These are phyloP conservation scores for Polypterus bichir DNA, from an alignment of 2,113 vertebrate species.

Conservation along the genomic window DNA sequence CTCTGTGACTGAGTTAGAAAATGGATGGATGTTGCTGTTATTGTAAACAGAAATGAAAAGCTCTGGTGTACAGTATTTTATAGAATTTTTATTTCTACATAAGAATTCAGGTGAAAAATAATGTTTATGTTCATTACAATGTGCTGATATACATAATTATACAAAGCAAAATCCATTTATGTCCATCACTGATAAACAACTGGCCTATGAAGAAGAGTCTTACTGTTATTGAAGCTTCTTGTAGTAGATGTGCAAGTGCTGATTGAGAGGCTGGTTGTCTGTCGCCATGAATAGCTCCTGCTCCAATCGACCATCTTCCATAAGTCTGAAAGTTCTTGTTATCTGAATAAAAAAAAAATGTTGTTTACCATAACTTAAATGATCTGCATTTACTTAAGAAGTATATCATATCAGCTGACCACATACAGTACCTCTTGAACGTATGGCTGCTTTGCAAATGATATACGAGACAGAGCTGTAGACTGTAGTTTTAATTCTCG, in stretches of 20 bases:
- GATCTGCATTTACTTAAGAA: background rate
- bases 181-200: too few species aligned
- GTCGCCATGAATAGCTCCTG: constrained; percentile 91
- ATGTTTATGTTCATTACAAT: too few species aligned
- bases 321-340: constrained; percentile 72
- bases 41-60: too few species aligned
- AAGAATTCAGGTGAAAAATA: too few species aligned
- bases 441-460: constrained; percentile 78
- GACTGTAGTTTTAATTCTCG: constrained; percentile 68
- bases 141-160: too few species aligned
- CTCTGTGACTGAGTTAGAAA: too few species aligned
- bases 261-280: constrained; percentile 71
- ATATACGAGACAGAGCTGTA: constrained; percentile 68
- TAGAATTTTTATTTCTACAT: too few species aligned
- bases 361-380: constrained; percentile 14
- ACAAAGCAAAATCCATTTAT: too few species aligned
- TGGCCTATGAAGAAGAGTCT: too few species aligned
- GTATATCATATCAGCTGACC: background rate
- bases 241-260: constrained; percentile 82
- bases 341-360: constrained; percentile 46
- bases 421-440: constrained; percentile 69
- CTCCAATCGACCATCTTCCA: constrained; percentile 76
- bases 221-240: constrained; percentile 27
- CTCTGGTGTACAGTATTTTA: too few species aligned
- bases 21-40: too few species aligned